A percentile compares a stretch with the other conserved stretches of the same genome.
Evolutionary conservation across 2,113 vertebrate species (phyloP).

Genomic region (Chlamydotis undulata): DNA sequence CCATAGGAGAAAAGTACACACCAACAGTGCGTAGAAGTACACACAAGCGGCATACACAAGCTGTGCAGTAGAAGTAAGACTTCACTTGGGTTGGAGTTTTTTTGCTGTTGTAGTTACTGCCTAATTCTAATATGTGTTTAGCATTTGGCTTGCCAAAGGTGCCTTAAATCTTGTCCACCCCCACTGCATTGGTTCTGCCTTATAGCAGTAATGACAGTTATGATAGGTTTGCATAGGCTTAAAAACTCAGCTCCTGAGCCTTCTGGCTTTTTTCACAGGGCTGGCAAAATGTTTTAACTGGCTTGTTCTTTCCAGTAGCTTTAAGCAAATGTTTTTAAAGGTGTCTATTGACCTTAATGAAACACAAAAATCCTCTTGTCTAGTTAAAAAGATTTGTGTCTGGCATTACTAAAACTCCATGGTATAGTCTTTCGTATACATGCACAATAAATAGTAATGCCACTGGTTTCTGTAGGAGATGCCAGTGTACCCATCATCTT

Average conservation of each 20-base stretch:
- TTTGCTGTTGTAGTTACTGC: neutral
- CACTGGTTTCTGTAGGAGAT: neutral
- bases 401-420: neutral
- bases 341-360: neutral
- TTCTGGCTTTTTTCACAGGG: neutral
- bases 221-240: neutral
- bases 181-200: neutral
- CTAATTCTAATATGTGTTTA: neutral
- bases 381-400: neutral
- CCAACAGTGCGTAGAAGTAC: neutral
- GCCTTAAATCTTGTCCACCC: neutral
- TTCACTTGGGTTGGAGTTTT: neutral
- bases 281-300: neutral
- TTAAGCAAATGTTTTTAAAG: conserved; percentile 9
- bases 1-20: neutral
- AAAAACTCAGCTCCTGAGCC: neutral
- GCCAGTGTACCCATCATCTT: neutral
- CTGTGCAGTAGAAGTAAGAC: neutral
- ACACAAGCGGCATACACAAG: neutral
- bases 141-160: neutral
- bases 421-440: neutral
- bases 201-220: neutral
- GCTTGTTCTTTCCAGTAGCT: neutral
- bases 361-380: neutral
- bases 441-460: neutral